Percentiles rank a stretch among this genome's conserved stretches.
phyloP scores from a whole-genome alignment of 2,113 vertebrate species.

The Chlamydotis undulata region DNA sequence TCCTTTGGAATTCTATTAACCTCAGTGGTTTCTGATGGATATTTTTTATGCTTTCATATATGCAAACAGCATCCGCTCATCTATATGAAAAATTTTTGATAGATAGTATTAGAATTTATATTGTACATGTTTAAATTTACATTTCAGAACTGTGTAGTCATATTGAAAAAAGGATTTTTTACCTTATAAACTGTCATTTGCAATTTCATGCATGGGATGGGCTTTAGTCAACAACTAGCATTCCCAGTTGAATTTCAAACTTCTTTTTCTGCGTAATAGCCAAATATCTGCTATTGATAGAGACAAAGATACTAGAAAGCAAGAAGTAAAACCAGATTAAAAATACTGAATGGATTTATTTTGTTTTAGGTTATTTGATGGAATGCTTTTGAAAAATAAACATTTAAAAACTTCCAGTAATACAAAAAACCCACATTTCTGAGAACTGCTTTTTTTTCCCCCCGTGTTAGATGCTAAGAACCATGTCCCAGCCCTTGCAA shows the following conservation, averaged over 20 bases:
- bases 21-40: not conserved
- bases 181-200: not conserved
- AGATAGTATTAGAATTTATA: not conserved
- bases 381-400: constrained; percentile 11
- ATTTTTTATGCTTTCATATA: not conserved
- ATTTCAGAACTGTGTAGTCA: not conserved
- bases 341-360: not conserved
- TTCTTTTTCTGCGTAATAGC: not conserved
- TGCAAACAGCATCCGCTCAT: not conserved
- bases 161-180: not conserved
- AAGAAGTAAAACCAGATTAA: not conserved
- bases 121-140: not conserved
- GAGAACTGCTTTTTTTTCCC: not conserved
- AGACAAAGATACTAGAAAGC: not conserved
- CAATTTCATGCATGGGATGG: not conserved
- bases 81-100: not conserved
- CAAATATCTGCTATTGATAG: not conserved
- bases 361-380: not conserved
- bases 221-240: not conserved
- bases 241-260: not conserved
- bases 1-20: constrained; percentile 12
- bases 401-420: not conserved
- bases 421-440: not conserved
- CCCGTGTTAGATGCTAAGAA: not conserved
- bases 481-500: accelerated